phyloP scores from a whole-genome alignment of 1,140 invertebrate genomes.

The Notospermus geniculatus region DNA sequence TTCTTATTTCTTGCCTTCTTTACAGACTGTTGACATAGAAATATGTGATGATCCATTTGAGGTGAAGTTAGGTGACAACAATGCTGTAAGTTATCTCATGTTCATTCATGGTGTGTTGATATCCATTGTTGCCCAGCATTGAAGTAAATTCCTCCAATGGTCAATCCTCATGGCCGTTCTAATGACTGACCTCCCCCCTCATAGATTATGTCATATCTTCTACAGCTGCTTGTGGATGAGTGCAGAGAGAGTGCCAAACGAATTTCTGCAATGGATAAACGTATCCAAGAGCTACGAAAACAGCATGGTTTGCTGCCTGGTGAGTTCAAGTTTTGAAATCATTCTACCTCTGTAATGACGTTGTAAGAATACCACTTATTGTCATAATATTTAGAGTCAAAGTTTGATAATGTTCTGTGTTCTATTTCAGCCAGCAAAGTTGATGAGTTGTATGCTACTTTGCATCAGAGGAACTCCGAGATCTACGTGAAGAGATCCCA shows the following conservation, averaged over 20 bases:
- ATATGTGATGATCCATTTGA: slow-evolving; percentile 98
- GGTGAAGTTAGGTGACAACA: slow-evolving; percentile 92
- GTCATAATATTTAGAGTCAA: background rate
- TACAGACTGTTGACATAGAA: slow-evolving; percentile 74
- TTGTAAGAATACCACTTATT: background rate
- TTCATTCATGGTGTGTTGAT: too few species aligned
- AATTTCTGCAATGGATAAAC: slow-evolving; percentile 83
- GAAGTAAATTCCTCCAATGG: background rate
- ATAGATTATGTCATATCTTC: slow-evolving; percentile 1
- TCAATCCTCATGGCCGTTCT: background rate
- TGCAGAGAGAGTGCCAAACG: slow-evolving; percentile 92
- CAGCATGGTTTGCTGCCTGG: slow-evolving; percentile 80
- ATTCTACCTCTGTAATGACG: too few species aligned
- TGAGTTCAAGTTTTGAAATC: slow-evolving; percentile 23
- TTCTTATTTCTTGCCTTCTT: too few species aligned
- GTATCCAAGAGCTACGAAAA: slow-evolving; percentile 77
- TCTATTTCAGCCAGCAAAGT: slow-evolving; percentile 59
- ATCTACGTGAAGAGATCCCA: slow-evolving; percentile 90
- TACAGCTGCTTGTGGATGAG: slow-evolving; percentile 83
- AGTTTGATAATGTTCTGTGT: background rate
- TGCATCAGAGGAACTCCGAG: slow-evolving; percentile 86
- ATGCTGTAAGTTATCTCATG: slow-evolving; percentile 62
- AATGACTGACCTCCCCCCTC: background rate
- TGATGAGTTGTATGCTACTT: slow-evolving; percentile 81
- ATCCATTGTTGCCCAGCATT: slow-evolving; percentile 5